Base-by-base conservation (phyloP, 2,888 invertebrate species). In the Cosmopolites sordidus region DNA sequence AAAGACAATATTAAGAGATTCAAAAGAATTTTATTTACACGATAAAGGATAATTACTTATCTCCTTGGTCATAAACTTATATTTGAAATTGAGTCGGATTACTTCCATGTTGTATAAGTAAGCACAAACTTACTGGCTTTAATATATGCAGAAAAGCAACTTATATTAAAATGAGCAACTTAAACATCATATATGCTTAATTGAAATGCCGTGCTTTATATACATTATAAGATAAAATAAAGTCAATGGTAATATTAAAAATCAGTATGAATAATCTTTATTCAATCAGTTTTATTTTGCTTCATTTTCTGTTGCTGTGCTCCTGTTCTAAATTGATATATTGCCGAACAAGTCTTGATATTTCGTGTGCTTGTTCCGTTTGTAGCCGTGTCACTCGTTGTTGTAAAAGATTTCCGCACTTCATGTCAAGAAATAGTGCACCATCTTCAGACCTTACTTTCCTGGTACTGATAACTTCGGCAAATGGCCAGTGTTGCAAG, bases 331-430 rank as follows among this genome's bases (percentile, higher is more conserved):
- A 87, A 66, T 92, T 92, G 70, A 98, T 95, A 78, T 98, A 98
- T 75, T 98, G 97, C 22, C 95, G 82, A 68, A 98, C 95, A 65
- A 98, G 83, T 61, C 96, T 84, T 43, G 95, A 93, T 66, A 98
- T 93, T 76, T 98, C 97, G 69, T 95, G 94, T 33, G 97, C 97
- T 77, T 98, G 92, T 75, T 97, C 95, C 1, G 97, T 98, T 73
- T 97, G 96, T 63, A 98, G 83, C 64, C 96, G 81, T 57, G 94
- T 92, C 66, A 96, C 93, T 63, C 92, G 84, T 76, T 96, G 96
- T 73, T 94, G 93, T 83, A 96, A 88, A 69, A 97, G 78, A 70
- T 96, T 95, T 27, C 97, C 96, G 69, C 94, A 92, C 75, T 97
- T 97, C 87, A 98, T 90, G 77, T 98, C 97, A 73, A 98, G 79